Conservation (phyloP, 2,888 invertebrate species). For the Morpho helenor region DNA sequence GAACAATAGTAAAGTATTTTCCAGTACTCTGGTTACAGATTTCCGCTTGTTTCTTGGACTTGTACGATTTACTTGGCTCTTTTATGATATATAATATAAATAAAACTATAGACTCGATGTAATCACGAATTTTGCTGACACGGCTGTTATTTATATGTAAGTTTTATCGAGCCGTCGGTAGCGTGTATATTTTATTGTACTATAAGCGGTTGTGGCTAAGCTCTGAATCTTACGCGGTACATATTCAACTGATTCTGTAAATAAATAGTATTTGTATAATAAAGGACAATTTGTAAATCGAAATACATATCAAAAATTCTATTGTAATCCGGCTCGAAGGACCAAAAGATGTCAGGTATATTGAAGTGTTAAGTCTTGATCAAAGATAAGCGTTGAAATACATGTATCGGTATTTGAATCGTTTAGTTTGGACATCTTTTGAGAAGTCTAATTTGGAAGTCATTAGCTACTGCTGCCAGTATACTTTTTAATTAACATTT, state of each 20-base stretch:
- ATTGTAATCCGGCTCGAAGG: no score
- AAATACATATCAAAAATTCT: no score
- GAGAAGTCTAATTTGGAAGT: no score
- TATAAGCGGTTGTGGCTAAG: background rate
- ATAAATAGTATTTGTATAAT: conserved; percentile 23
- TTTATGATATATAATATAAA: conserved; percentile 5
- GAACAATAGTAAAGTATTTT: conserved; percentile 67
- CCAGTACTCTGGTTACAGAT: conserved; percentile 7
- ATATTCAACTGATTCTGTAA: conserved; percentile 22
- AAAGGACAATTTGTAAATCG: no score
- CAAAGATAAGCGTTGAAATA: no score
- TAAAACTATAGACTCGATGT: conserved; percentile 49
- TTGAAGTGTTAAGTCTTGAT: no score
- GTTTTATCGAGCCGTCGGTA: conserved; percentile 46
- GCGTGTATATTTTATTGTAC: conserved; percentile 36
- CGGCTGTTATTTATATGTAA: conserved; percentile 50
- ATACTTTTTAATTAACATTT: no score
- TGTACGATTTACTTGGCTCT: conserved; percentile 18
- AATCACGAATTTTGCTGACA: conserved; percentile 55
- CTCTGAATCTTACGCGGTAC: conserved; percentile 13
- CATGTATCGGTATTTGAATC: no score
- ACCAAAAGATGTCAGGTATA: no score
- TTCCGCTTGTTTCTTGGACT: background rate
- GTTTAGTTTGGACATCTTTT: no score
- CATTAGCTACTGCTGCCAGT: no score